Base-by-base conservation (phyloP, 2,113 vertebrate species). In the Gasterosteus aculeatus region DNA sequence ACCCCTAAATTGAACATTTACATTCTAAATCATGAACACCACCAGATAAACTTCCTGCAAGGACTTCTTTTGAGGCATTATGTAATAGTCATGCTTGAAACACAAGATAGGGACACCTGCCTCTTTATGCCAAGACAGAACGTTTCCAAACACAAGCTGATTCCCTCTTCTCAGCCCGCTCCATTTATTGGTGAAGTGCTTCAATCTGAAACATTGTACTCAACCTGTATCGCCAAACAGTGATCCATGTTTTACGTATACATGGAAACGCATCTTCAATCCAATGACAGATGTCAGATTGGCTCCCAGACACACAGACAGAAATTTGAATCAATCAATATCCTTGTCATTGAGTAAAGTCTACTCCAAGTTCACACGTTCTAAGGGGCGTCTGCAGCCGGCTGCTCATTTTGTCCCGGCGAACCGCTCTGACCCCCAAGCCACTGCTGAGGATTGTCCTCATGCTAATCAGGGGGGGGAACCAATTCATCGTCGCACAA, bases 351-450 rank as follows among this genome's bases (percentile, higher is more conserved):
- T 80, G 84, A 82, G 67, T 86, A 79, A 88, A 85, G 85, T 88
- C 91, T 90, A 84, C 87, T 92, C 93, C 92, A 94, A 94, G 93
- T 94, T 94, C 93, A 94, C 90, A 92, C 88, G 88, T 92, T 80
- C 86, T 86, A 72, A 54, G 82, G 70, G 83, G 85, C 89, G 91
- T 91, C 87, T 92, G 88, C 82, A 85, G 84, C 90, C 88, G 90
- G 90, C 92, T 93, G 90, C 89, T 92, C 90, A 92, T 89, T 92
- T 88, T 79, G 90, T 88, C 88, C 91, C 16, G 80, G 88, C 85
- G 88, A 87, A 72, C 86, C 86, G 59, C 54, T 33, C 77, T 94
- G 92, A 94, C 93, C 94, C 89, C 88, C 42, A 79, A 89, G 88
- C 88, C 88, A 61, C 83, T 35, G 89, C 86, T 39, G 9, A 75